Evolutionary conservation across 2,888 invertebrate genomes (phyloP).

Genomic region (Hymenopus coronatus): DNA sequence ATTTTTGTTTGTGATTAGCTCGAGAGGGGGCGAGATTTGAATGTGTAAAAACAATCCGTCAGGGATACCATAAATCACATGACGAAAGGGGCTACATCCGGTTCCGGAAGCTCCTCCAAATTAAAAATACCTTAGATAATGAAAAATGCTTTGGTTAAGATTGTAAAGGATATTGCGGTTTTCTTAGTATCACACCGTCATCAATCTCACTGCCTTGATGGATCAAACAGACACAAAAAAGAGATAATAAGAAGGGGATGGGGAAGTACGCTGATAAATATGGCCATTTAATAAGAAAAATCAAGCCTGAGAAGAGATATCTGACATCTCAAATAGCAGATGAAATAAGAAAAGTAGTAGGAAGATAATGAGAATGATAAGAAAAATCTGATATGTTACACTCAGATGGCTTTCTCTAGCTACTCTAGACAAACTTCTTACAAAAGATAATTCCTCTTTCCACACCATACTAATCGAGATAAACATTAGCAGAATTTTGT

Average conservation of each 20-base stretch:
- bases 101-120: neutral
- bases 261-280: neutral
- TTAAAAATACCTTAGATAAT: neutral
- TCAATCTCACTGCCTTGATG: neutral
- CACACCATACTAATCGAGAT: no score
- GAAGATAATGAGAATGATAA: no score
- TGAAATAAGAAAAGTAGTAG: no score
- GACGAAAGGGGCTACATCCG: neutral
- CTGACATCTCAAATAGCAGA: no score
- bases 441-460: no score
- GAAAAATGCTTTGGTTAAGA: neutral
- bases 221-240: neutral
- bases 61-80: neutral
- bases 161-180: neutral
- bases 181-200: neutral
- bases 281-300: no score
- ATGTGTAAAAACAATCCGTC: neutral
- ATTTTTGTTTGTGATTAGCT: neutral
- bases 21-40: neutral
- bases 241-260: neutral
- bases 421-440: no score
- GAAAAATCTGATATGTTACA: no score
- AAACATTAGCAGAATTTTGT: no score
- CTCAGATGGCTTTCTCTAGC: no score
- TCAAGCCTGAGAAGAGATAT: no score